phyloP scores from a whole-genome alignment of 2,797 vertebrate species.

The Champsocephalus esox region DNA sequence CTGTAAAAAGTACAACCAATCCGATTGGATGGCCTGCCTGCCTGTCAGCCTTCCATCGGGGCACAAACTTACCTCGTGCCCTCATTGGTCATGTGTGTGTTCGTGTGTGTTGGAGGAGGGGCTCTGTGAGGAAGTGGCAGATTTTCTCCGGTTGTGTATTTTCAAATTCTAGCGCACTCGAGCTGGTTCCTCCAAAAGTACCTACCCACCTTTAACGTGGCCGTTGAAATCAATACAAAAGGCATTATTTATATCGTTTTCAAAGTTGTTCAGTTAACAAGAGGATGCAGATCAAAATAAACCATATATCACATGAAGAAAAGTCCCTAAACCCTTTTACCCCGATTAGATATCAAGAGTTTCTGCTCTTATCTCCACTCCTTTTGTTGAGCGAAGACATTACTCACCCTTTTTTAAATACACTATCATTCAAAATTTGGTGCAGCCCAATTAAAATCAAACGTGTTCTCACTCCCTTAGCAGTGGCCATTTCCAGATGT shows the following conservation, averaged over 20 bases:
- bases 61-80: no score
- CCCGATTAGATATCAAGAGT: conserved; percentile 13
- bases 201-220: no score
- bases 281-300: conserved; percentile 9
- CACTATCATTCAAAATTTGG: not conserved
- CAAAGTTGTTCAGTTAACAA: not conserved
- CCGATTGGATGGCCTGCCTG: no score
- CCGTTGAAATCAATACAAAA: not conserved
- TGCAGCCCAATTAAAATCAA: not conserved
- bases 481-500: not conserved
- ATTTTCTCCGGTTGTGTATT: no score
- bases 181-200: no score
- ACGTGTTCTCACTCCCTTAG: not conserved
- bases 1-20: no score
- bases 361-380: not conserved
- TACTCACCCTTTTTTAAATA: not conserved
- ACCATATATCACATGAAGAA: not conserved
- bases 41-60: no score
- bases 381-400: not conserved
- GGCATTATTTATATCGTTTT: not conserved
- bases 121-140: no score
- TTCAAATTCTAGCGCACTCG: no score
- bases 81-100: no score
- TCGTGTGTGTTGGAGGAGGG: no score
- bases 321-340: not conserved